These are phyloP conservation scores for Drosophila ironensis DNA, from an alignment of 1,140 invertebrate species.

Conservation along the genomic window DNA sequence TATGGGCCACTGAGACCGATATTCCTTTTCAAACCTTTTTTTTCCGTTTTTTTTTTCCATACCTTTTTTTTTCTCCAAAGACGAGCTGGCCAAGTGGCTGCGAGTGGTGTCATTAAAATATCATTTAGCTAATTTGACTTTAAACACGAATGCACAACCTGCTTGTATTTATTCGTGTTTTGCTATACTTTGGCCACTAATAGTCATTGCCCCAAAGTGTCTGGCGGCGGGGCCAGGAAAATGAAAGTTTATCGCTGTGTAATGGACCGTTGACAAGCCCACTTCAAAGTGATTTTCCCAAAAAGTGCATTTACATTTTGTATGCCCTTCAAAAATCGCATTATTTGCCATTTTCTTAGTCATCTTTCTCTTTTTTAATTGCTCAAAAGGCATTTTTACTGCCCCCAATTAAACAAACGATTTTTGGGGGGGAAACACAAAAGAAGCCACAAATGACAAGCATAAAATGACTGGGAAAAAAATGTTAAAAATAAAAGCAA, in stretches of 20 bases:
- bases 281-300: conserved; percentile 12
- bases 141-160: conserved; percentile 1
- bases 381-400: neutral
- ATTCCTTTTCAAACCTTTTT: conserved; percentile 15
- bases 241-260: conserved; percentile 30
- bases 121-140: conserved; percentile 48
- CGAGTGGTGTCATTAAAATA: conserved; percentile 45
- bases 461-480: conserved; percentile 22
- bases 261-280: conserved; percentile 27
- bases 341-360: neutral
- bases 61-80: conserved; percentile 17
- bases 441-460: conserved; percentile 25
- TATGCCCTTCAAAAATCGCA: neutral
- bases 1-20: conserved; percentile 24
- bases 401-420: conserved; percentile 14
- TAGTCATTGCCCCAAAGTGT: conserved; percentile 2
- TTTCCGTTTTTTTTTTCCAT: neutral
- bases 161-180: neutral
- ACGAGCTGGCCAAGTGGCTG: conserved; percentile 21
- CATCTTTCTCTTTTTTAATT: conserved; percentile 9
- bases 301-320: neutral
- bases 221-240: conserved; percentile 4
- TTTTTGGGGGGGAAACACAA: neutral
- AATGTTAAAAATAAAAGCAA: neutral
- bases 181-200: conserved; percentile 1